Percentiles rank a stretch among this genome's conserved stretches.
phyloP scores from a whole-genome alignment of 2,888 invertebrate genomes.

The Zootermopsis nevadensis region DNA sequence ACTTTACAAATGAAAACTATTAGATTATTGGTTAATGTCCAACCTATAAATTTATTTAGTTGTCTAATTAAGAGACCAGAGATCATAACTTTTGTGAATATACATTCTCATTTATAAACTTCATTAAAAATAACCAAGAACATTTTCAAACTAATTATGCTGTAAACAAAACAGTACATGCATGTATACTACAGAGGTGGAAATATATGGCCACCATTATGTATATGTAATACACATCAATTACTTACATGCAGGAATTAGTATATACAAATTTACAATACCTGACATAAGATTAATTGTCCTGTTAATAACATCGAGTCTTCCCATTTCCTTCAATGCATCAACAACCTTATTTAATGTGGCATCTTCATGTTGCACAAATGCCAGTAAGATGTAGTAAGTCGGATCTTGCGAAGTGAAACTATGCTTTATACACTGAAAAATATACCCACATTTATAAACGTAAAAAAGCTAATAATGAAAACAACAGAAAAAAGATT shows the following conservation, averaged over 20 bases:
- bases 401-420: neutral
- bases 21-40: no score
- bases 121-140: no score
- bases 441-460: neutral
- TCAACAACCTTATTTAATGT: neutral
- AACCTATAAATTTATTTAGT: no score
- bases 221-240: neutral
- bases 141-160: no score
- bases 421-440: neutral
- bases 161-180: no score
- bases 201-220: neutral
- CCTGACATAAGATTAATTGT: neutral
- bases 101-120: no score
- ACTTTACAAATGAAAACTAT: no score
- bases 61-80: no score
- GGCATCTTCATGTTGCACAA: slow-evolving; percentile 8
- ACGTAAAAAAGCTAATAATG: neutral
- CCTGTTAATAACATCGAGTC: neutral
- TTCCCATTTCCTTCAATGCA: neutral
- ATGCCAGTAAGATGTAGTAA: slow-evolving; percentile 8
- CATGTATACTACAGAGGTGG: neutral
- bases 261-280: neutral
- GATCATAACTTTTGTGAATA: no score
- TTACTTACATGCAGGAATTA: no score
- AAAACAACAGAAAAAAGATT: neutral